Evolutionary conservation across 2,888 invertebrate genomes (phyloP), one percentile per base, ranked within the genome.

Genomic region (Nemotelus nigrinus): DNA sequence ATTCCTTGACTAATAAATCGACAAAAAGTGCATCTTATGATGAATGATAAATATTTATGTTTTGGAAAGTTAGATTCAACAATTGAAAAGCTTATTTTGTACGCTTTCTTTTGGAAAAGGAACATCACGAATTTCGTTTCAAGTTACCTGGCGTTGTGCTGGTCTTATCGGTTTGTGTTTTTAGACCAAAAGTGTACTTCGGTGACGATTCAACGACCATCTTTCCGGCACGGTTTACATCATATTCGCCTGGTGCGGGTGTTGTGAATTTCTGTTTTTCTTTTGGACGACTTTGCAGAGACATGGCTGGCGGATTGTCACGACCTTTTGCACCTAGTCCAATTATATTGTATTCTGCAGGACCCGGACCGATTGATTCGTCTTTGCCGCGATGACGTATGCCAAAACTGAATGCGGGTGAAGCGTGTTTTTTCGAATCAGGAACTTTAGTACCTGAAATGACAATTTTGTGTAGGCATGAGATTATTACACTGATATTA

Each of bases 211-310:
- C 84, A 7, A 83, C 82, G 25, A 84, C 81, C 3, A 87, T 89
- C 81, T 89, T 89, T 55, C 89, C 88, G 0, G 93, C 90, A 82
- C 93, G 93, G 83, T 92, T 92, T 0, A 95, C 93, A 86, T 94
- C 91, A 86, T 96, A 96, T 86, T 95, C 94, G n/a, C 96, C 96
- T 0, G 96, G 96, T 4, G 96, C 95, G 2, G 96, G 96, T 43
- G 95, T 95, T 3, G 89, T 89, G 82, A 90, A 86, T 41, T 80
- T 80, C 2, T 82, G 79, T 58, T 82, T 79, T 50, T 84, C 84
- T 79, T 84, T 85, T 77, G 85, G 93, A 43, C 95, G 92, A 72
- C 94, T 92, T 84, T 95, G 95, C 50, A 97, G 89, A 3, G 95
- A 94, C 50, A 92, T 89, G 3, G 95, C 92, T 4, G 93, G 93